phyloP scores from a whole-genome alignment of 1,140 invertebrate species.

The Bemisia tabaci region DNA sequence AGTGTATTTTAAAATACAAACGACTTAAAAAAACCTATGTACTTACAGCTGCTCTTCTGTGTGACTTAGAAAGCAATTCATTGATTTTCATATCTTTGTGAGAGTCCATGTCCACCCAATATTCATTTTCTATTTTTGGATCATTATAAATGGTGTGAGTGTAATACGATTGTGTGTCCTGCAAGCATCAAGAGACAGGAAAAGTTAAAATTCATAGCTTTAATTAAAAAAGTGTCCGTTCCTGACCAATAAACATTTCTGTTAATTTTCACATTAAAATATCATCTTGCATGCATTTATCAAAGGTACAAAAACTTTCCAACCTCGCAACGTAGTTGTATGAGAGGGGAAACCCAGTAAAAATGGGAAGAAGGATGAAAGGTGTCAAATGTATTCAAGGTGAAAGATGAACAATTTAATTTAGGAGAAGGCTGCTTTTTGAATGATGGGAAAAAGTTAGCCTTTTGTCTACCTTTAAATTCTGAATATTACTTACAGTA shows the following conservation, averaged over 20 bases:
- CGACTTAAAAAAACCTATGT: no score
- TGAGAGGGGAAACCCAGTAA: slow-evolving; percentile 3
- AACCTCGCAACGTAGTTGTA: neutral
- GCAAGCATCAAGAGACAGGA: no score
- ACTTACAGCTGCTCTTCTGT: slow-evolving; percentile 71
- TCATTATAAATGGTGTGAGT: slow-evolving; percentile 53
- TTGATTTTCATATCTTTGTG: slow-evolving; percentile 44
- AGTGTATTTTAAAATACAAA: no score
- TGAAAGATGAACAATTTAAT: no score
- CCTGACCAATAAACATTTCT: slow-evolving; percentile 12
- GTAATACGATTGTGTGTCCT: slow-evolving; percentile 65
- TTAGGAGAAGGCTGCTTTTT: no score
- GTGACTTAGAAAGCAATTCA: slow-evolving; percentile 64
- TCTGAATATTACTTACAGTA: no score
- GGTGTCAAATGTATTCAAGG: no score
- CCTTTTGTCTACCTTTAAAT: no score
- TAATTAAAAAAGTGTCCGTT: no score
- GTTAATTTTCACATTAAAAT: neutral
- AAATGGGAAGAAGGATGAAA: no score
- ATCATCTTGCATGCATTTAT: neutral
- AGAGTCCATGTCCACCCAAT: slow-evolving; percentile 59
- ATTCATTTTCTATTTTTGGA: slow-evolving; percentile 38
- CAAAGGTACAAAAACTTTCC: slow-evolving; percentile 1
- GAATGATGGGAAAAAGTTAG: no score
- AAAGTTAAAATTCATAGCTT: no score